These are phyloP conservation scores for Platycercus adscitus DNA, from an alignment of 2,113 vertebrate genomes.

Conservation along the genomic window DNA sequence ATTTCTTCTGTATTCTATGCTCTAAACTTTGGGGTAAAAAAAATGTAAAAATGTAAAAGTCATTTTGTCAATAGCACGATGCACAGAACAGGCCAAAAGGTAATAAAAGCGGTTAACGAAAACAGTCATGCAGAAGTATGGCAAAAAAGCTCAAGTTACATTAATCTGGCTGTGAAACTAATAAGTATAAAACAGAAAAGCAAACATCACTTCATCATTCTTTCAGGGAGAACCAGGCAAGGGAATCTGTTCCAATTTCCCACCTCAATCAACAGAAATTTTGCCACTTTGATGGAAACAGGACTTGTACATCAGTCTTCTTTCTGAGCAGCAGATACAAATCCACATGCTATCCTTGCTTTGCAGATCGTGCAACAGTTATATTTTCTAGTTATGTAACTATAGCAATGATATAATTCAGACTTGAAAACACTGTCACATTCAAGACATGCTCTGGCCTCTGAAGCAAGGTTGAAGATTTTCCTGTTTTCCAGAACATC, in stretches of 20 bases:
- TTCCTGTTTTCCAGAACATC: conserved; percentile 22
- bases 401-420: background rate
- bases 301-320: background rate
- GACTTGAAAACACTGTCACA: background rate
- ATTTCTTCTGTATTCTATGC: conserved; percentile 9
- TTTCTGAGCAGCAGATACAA: background rate
- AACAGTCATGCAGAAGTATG: background rate
- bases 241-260: conserved; percentile 8
- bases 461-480: background rate
- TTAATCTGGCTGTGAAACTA: conserved; percentile 44
- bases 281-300: conserved; percentile 16
- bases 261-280: conserved; percentile 14
- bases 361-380: background rate
- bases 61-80: background rate
- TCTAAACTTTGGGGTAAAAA: conserved; percentile 49
- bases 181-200: conserved; percentile 30
- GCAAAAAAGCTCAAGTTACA: conserved; percentile 40
- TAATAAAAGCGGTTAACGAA: conserved; percentile 23
- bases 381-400: background rate
- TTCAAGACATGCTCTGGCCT: background rate
- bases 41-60: background rate
- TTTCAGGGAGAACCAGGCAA: conserved; percentile 16
- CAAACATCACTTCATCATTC: conserved; percentile 39
- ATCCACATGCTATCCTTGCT: background rate
- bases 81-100: conserved; percentile 40